Conservation (phyloP, 1,140 invertebrate species). For the Hycleus cichorii region DNA sequence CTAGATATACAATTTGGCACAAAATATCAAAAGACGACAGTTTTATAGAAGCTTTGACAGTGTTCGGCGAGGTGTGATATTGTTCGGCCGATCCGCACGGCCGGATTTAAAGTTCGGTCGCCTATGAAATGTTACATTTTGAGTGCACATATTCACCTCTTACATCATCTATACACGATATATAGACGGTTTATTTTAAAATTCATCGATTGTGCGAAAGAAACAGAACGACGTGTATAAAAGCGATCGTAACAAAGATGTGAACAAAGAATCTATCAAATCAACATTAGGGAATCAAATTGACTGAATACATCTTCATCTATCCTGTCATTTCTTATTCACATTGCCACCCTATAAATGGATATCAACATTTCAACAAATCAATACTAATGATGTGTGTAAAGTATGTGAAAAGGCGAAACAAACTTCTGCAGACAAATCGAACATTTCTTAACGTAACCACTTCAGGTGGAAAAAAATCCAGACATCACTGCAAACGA, state of each 20-base stretch:
- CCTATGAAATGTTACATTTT: slow-evolving; percentile 29
- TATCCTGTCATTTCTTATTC: slow-evolving; percentile 6
- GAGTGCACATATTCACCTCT: slow-evolving; percentile 3
- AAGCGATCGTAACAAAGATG: neutral
- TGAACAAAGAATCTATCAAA: slow-evolving; percentile 4
- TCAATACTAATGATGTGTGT: neutral
- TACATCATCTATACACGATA: slow-evolving; percentile 15
- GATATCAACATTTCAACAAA: slow-evolving; percentile 5
- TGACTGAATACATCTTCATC: neutral
- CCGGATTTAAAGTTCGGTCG: slow-evolving; percentile 26
- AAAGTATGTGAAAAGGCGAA: no score
- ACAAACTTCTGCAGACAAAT: no score
- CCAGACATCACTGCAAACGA: no score
- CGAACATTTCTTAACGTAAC: no score
- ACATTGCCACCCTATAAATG: slow-evolving; percentile 9
- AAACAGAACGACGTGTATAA: no score
- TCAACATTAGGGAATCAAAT: slow-evolving; percentile 1
- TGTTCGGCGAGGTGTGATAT: slow-evolving; percentile 35
- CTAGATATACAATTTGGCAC: slow-evolving; percentile 19
- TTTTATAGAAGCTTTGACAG: slow-evolving; percentile 29
- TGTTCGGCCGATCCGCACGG: slow-evolving; percentile 21
- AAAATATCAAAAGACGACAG: slow-evolving; percentile 31
- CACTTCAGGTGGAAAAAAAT: no score
- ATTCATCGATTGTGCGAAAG: neutral
- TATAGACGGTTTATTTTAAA: slow-evolving; percentile 5